A percentile compares a stretch with the other conserved stretches of the same genome.
phyloP scores from a whole-genome alignment of 2,888 invertebrate genomes.

The Eilema sororculum region DNA sequence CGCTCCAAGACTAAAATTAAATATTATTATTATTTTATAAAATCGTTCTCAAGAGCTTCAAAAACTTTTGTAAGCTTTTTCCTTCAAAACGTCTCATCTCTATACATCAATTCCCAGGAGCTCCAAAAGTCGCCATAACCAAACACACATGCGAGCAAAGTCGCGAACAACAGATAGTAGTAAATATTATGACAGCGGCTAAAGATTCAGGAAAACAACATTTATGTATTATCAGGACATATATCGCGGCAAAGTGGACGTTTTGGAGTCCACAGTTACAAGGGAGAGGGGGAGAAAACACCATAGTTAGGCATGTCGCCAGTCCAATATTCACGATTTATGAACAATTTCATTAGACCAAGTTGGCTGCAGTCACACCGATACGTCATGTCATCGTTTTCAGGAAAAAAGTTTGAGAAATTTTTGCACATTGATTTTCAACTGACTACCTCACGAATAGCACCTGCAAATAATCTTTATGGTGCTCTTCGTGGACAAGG shows the following conservation, averaged over 20 bases:
- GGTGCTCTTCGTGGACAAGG: no score
- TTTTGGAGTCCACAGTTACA: constrained; percentile 47
- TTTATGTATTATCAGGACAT: constrained; percentile 49
- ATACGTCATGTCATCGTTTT: constrained; percentile 14
- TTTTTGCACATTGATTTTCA: no score
- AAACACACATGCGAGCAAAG: background rate
- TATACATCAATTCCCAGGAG: no score
- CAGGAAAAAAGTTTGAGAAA: background rate
- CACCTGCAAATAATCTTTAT: no score
- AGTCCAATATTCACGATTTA: constrained; percentile 59
- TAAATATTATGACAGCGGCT: constrained; percentile 32
- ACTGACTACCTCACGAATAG: no score
- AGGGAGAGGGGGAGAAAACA: constrained; percentile 43
- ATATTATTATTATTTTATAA: no score
- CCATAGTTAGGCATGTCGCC: constrained; percentile 58
- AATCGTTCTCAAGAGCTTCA: no score
- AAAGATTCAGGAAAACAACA: constrained; percentile 53
- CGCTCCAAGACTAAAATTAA: no score
- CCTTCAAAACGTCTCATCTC: no score
- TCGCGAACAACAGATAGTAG: background rate
- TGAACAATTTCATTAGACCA: constrained; percentile 59
- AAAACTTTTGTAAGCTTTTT: no score
- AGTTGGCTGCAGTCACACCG: constrained; percentile 40
- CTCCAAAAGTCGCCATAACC: background rate
- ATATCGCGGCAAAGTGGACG: constrained; percentile 49